phyloP scores from a whole-genome alignment of 2,113 vertebrate genomes.

The Propithecus coquereli region DNA sequence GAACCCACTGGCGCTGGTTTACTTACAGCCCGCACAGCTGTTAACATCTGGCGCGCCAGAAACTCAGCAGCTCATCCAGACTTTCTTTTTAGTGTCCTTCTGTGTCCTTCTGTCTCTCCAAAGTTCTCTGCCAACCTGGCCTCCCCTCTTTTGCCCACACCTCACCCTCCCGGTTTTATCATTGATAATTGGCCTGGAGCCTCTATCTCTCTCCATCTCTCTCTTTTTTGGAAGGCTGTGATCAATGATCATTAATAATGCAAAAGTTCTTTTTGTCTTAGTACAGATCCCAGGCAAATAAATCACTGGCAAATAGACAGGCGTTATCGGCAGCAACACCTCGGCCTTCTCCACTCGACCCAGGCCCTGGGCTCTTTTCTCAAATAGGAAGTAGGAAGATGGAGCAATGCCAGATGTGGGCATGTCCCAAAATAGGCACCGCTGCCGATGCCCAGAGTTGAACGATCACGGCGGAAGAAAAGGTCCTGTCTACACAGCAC shows the following conservation, averaged over 20 bases:
- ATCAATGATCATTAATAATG: conserved; percentile 75
- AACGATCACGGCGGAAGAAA: not conserved
- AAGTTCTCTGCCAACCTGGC: not conserved
- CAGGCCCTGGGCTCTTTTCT: conserved; percentile 32
- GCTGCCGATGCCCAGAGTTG: not conserved
- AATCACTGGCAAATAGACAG: conserved; percentile 52
- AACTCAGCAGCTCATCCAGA: not conserved
- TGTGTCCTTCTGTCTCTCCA: conserved; percentile 18
- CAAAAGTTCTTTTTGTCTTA: conserved; percentile 66
- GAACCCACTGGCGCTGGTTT: not conserved
- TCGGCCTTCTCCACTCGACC: not conserved
- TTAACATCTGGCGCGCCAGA: not conserved
- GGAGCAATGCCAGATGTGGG: not conserved
- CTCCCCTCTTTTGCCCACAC: not conserved
- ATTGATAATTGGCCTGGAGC: conserved; percentile 28
- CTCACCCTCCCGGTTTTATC: not conserved
- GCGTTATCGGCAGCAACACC: conserved; percentile 37
- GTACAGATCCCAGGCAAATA: conserved; percentile 62
- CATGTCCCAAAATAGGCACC: not conserved
- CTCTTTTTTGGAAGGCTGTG: conserved; percentile 56
- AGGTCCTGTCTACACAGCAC: not conserved
- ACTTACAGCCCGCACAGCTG: not conserved
- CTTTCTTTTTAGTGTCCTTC: not conserved
- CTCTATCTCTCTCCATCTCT: conserved; percentile 27
- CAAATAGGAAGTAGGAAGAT: conserved; percentile 3